phyloP scores from a whole-genome alignment of 1,140 invertebrate genomes.

The Pteromalus puparum region DNA sequence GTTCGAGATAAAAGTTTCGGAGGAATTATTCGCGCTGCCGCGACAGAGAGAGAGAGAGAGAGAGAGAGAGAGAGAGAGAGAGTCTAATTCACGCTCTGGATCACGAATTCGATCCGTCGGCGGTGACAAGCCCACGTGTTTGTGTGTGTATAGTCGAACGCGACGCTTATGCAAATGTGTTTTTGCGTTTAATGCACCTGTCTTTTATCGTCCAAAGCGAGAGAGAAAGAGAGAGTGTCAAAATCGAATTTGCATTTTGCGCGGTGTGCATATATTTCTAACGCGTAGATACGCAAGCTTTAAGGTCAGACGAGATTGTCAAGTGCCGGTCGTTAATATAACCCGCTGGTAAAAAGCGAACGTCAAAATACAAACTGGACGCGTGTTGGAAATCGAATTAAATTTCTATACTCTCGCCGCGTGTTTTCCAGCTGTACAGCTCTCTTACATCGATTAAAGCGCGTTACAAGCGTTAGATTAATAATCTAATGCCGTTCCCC shows the following conservation, averaged over 20 bases:
- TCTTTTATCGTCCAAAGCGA: neutral
- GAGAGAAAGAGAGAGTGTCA: neutral
- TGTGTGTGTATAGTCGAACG: neutral
- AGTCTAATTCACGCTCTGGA: constrained; percentile 32
- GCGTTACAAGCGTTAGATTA: neutral
- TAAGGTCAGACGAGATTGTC: neutral
- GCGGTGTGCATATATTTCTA: neutral
- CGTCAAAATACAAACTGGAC: neutral
- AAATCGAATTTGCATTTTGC: neutral
- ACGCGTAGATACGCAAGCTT: neutral
- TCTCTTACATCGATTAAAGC: neutral
- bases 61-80: too few relatives aligned
- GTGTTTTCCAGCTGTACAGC: neutral
- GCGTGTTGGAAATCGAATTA: neutral
- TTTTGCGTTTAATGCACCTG: constrained; percentile 2
- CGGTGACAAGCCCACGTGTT: neutral
- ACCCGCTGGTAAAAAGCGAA: neutral
- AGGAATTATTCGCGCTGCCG: neutral
- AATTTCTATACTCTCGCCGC: neutral
- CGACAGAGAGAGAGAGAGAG: too few relatives aligned
- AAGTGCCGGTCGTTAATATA: neutral
- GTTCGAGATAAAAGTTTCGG: constrained; percentile 3
- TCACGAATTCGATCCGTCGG: constrained; percentile 29
- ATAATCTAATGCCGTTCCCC: neutral
- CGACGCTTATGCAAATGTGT: constrained; percentile 31